Evolutionary conservation across 2,888 invertebrate species (phyloP).

Genomic region (Podabrus alpinus): DNA sequence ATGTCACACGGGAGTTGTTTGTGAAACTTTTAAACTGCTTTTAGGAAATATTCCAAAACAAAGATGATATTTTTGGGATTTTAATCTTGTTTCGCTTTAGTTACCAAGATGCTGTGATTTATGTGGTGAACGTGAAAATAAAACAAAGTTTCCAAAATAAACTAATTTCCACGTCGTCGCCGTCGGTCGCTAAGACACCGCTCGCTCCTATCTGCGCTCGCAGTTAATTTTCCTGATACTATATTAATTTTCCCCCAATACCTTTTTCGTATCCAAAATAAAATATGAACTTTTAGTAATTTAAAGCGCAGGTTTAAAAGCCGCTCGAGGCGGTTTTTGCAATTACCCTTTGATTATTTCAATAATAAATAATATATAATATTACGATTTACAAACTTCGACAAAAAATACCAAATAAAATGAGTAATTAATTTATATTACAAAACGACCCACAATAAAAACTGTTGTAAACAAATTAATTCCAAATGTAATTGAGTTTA

Average conservation of each 20-base stretch:
- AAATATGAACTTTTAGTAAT: not conserved
- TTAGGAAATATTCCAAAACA: slow-evolving; percentile 14
- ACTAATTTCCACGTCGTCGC: not conserved
- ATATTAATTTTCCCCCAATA: not conserved
- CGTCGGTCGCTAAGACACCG: not conserved
- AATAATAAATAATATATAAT: no score
- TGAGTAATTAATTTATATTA: not conserved
- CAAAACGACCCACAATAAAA: not conserved
- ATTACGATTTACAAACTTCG: not conserved
- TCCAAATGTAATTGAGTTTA: not conserved
- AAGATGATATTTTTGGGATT: slow-evolving; percentile 14
- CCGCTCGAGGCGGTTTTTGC: not conserved
- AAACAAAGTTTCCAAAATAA: not conserved
- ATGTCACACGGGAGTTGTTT: slow-evolving; percentile 19
- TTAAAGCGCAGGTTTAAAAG: not conserved
- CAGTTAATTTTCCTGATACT: not conserved
- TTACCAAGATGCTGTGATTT: not conserved
- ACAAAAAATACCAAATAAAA: not conserved
- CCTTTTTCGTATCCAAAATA: not conserved
- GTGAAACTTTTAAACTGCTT: slow-evolving; percentile 23
- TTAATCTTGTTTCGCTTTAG: slow-evolving; percentile 16
- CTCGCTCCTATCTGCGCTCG: not conserved
- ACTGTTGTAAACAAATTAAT: not conserved
- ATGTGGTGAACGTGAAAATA: not conserved
- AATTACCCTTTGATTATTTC: no score